These are phyloP conservation scores for Penaeus indicus DNA, from an alignment of 1,140 invertebrate species.

Conservation along the genomic window DNA sequence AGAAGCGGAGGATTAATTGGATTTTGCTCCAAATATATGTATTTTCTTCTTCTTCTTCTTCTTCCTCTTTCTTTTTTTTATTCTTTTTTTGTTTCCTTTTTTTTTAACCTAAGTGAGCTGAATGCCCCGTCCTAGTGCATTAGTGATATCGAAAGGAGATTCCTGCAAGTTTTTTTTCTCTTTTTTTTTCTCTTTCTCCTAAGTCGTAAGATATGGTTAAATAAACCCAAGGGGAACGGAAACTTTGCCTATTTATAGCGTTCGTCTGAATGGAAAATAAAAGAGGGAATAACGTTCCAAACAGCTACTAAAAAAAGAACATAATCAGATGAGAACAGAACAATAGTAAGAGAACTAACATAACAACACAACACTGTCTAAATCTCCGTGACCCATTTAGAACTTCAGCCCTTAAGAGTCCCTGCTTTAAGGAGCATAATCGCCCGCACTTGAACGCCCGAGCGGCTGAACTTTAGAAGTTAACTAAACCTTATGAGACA, in stretches of 20 bases:
- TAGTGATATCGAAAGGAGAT: background rate
- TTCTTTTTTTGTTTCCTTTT: background rate
- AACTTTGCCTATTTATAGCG: background rate
- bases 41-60: background rate
- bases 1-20: background rate
- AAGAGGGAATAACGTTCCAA: background rate
- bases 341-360: constrained; percentile 35
- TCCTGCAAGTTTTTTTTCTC: background rate
- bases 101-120: background rate
- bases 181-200: constrained; percentile 2
- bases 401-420: constrained; percentile 34
- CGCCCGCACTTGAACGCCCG: constrained; percentile 38
- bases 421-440: constrained; percentile 41
- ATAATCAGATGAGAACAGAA: constrained; percentile 45
- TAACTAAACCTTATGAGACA: constrained; percentile 60
- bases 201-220: background rate
- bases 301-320: constrained; percentile 33
- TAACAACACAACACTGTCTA: constrained; percentile 47
- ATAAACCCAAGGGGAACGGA: background rate
- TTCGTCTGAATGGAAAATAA: background rate
- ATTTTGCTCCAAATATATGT: background rate
- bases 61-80: background rate
- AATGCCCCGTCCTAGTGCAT: background rate
- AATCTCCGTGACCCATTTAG: constrained; percentile 12
- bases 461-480: constrained; percentile 58